Base-by-base conservation (phyloP, 2,797 vertebrate genomes). In the Silurus lanzhouensis region DNA sequence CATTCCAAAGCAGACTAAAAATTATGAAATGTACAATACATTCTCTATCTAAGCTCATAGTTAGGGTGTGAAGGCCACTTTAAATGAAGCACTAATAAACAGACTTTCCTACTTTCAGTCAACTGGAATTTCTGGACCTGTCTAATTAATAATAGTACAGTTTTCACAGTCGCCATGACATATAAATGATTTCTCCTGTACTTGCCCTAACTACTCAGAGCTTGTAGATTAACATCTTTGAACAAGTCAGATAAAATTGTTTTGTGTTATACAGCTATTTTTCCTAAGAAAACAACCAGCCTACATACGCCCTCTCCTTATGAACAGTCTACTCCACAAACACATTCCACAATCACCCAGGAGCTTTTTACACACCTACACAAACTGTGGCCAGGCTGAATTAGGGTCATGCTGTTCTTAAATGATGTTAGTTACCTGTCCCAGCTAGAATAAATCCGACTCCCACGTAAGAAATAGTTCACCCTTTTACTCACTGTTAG, bases 1-100 rank as follows among this genome's bases (percentile, higher is more conserved):
- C 82, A 79, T 84, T 88, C 64, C 81, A 87, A 77, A 87, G 83
- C 80, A 72, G 82, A 83, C 84, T 88, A 82, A 87, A 77, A 81
- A 27, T 61, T 63, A 78, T 38, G 61, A 84, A 70, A 71, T 84
- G 60, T 57, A 82, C 22, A 81, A 82, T 84, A 58, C 38, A 13
- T 27, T 44, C n/a, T 67, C 64, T 81, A 31, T 79, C 25, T 78
- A 22, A 61, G 85, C 84, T 87, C 88, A 67, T 1, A 57, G 48
- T 25, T 75, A 85, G 84, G 88, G 85, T 81, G 79, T 88, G 86
- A 22, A 61, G 58, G 83, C 63, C 72, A 22, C 31, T 63, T 58
- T 79, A 63, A 79, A 79, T n/a, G 75, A 60, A 27, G 57, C 17
- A 5, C 19, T 60, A 25, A 63, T n/a, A 38, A 71, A 52, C 72